These are phyloP conservation scores for Elaeidobius kamerunicus DNA, from an alignment of 2,888 invertebrate genomes.

Conservation along the genomic window DNA sequence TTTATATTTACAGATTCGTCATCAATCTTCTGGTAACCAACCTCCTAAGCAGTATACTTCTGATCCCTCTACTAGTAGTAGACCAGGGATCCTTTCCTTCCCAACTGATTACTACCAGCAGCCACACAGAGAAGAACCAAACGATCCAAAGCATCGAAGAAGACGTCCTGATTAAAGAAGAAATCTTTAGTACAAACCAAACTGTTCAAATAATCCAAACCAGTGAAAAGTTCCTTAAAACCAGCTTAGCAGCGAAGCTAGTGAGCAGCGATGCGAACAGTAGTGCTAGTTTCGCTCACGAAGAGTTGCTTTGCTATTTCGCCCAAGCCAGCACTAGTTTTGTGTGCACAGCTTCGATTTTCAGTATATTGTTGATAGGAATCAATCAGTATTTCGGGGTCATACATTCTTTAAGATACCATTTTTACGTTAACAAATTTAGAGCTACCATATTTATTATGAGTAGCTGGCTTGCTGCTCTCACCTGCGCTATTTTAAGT, in stretches of 20 bases:
- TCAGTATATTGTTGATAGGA: conserved; percentile 62
- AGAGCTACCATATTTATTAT: conserved; percentile 52
- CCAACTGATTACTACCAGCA: conserved; percentile 47
- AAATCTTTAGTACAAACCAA: conserved; percentile 28
- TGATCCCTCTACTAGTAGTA: conserved; percentile 54
- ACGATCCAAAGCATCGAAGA: conserved; percentile 29
- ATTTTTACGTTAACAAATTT: conserved; percentile 55
- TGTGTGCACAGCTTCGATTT: conserved; percentile 58
- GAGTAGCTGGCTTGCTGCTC: conserved; percentile 52
- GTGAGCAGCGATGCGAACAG: not conserved
- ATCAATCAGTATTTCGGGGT: conserved; percentile 66
- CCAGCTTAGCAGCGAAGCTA: conserved; percentile 9
- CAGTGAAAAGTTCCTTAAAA: conserved; percentile 26
- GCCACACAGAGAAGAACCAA: conserved; percentile 46
- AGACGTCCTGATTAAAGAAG: conserved; percentile 34
- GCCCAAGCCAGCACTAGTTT: conserved; percentile 63
- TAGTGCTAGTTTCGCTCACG: not conserved
- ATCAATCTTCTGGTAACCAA: conserved; percentile 56
- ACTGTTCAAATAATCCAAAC: conserved; percentile 36
- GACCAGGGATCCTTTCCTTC: conserved; percentile 46
- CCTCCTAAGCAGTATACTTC: conserved; percentile 50
- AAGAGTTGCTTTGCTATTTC: conserved; percentile 43
- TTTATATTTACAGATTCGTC: conserved; percentile 51
- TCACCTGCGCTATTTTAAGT: conserved; percentile 50
- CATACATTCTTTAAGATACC: conserved; percentile 62